These are phyloP conservation scores for Patella caerulea DNA, from an alignment of 2,888 invertebrate species.

Conservation along the genomic window DNA sequence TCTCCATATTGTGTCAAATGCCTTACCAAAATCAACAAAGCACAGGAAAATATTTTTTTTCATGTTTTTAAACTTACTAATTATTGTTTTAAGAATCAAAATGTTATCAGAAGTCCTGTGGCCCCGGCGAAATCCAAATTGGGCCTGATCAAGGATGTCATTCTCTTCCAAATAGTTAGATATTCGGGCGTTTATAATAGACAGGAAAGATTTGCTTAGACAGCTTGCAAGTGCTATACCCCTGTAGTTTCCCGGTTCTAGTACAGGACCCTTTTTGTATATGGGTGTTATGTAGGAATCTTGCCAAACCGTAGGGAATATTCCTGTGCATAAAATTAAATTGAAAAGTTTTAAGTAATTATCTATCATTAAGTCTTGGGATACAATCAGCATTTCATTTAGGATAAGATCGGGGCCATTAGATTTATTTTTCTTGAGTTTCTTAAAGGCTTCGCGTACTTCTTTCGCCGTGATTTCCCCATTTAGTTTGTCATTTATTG, in stretches of 20 bases:
- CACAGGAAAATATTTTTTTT: no score
- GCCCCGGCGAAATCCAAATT: no score
- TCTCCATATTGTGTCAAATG: no score
- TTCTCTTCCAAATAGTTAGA: no score
- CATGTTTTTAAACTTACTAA: background rate
- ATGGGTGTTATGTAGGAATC: background rate
- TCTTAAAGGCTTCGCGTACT: background rate
- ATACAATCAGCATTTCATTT: no score
- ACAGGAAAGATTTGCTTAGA: background rate
- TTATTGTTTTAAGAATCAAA: background rate
- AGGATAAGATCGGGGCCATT: no score
- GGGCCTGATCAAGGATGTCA: no score
- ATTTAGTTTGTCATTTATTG: background rate
- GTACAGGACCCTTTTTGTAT: background rate
- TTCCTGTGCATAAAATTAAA: background rate
- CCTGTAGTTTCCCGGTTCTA: background rate
- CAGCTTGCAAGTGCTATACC: background rate
- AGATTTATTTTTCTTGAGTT: background rate
- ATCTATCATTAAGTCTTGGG: no score
- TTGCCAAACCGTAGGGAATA: background rate
- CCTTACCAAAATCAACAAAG: no score
- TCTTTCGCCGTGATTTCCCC: background rate
- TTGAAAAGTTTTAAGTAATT: no score
- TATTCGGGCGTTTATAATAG: no score
- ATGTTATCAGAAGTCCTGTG: background rate